These are phyloP conservation scores for Coleophora flavipennella DNA, from an alignment of 2,888 invertebrate species.

Conservation along the genomic window DNA sequence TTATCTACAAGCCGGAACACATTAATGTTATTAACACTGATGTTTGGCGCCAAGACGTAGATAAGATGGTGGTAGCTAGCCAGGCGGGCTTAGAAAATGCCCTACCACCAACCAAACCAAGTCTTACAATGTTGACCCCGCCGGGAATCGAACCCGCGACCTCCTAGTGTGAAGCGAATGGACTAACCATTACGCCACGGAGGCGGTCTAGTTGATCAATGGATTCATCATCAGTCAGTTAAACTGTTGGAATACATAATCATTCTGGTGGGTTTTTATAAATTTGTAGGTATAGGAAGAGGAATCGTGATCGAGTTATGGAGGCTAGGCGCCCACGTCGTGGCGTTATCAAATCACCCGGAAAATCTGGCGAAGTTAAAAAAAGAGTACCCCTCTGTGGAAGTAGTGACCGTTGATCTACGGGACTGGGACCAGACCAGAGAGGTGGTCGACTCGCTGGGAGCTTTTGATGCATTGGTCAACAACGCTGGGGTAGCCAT, in stretches of 20 bases:
- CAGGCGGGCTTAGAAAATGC: too few relatives aligned
- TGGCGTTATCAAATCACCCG: slow-evolving; percentile 80
- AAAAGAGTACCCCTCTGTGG: slow-evolving; percentile 72
- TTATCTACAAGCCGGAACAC: too few relatives aligned
- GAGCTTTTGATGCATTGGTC: slow-evolving; percentile 83
- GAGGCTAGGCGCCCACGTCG: slow-evolving; percentile 78
- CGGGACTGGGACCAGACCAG: slow-evolving; percentile 81
- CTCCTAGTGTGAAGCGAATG: too few relatives aligned
- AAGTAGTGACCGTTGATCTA: slow-evolving; percentile 78
- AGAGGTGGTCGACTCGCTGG: slow-evolving; percentile 64
- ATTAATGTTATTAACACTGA: too few relatives aligned
- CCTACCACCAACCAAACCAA: too few relatives aligned
- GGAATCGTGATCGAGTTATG: slow-evolving; percentile 78
- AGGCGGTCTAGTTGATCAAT: too few relatives aligned
- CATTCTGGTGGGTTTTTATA: neutral
- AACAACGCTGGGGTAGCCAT: slow-evolving; percentile 88
- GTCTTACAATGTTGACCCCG: too few relatives aligned
- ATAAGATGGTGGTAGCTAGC: too few relatives aligned
- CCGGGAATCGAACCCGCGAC: too few relatives aligned
- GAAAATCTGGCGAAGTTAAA: slow-evolving; percentile 76
- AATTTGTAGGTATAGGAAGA: slow-evolving; percentile 66
- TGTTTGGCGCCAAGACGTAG: too few relatives aligned
- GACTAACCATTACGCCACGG: too few relatives aligned
- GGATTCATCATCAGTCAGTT: too few relatives aligned
- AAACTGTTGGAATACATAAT: neutral